Evolutionary conservation across 2,888 invertebrate species (phyloP).

Genomic region (Morpho achilles): DNA sequence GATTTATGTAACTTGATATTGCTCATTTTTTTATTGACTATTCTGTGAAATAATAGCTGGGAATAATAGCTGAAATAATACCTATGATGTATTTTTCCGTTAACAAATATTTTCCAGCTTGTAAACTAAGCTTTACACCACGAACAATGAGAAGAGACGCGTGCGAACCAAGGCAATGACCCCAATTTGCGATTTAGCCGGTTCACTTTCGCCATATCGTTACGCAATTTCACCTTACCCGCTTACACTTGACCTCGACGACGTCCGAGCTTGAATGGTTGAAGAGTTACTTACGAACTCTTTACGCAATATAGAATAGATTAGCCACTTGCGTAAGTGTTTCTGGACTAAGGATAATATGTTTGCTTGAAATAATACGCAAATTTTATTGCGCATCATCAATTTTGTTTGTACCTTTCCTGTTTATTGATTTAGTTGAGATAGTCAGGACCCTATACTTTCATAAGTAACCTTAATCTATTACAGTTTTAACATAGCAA

Average conservation of each 20-base stretch:
- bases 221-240: conserved; percentile 72
- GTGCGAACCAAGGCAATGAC: conserved; percentile 67
- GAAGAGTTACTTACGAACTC: conserved; percentile 29
- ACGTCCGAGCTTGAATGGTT: conserved; percentile 34
- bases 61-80: no score
- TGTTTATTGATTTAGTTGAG: no score
- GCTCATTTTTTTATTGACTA: no score
- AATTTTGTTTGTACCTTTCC: no score
- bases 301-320: conserved; percentile 21
- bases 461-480: no score
- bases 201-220: conserved; percentile 65
- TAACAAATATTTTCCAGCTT: neutral
- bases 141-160: conserved; percentile 29
- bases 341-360: neutral
- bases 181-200: conserved; percentile 67
- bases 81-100: neutral
- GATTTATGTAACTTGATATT: no score
- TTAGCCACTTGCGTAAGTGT: conserved; percentile 3
- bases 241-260: conserved; percentile 71
- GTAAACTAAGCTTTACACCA: conserved; percentile 2
- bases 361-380: no score
- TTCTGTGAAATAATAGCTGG: no score
- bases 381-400: no score
- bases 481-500: no score
- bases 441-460: no score